Percentiles rank a stretch among this genome's conserved stretches.
Evolutionary conservation across 1,140 invertebrate genomes (phyloP).

Genomic region (Zaprionus gabonicus): DNA sequence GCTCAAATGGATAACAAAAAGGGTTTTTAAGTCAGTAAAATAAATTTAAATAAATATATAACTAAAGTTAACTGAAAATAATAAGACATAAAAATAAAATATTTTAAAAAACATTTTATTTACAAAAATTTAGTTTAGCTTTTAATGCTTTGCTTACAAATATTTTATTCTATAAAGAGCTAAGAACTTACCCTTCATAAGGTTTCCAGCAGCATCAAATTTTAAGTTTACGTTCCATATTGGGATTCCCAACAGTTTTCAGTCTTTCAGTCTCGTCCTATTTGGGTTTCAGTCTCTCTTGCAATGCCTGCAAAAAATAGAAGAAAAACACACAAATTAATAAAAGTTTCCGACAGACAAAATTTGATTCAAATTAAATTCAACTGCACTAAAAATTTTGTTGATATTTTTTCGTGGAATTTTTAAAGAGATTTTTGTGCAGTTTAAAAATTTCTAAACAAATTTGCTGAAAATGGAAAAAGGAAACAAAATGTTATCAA

Average conservation of each 20-base stretch:
- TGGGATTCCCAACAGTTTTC: neutral
- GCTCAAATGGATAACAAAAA: neutral
- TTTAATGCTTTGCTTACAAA: too few relatives aligned
- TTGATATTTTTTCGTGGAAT: neutral
- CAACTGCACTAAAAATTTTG: neutral
- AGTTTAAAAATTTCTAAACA: neutral
- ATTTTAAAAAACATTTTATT: neutral
- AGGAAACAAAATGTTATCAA: constrained; percentile 2
- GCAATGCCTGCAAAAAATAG: neutral
- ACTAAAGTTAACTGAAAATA: neutral
- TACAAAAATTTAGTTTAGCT: too few relatives aligned
- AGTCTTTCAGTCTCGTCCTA: neutral
- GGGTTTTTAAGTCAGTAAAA: neutral
- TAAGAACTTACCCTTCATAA: neutral
- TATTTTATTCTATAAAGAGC: too few relatives aligned
- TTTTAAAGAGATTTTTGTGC: neutral
- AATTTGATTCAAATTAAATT: neutral
- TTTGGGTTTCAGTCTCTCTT: neutral
- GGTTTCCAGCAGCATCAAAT: neutral
- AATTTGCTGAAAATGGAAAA: neutral
- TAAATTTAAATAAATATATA: neutral
- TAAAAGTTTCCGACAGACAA: neutral
- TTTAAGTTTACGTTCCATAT: neutral
- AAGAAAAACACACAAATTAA: neutral
- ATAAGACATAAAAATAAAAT: neutral